A percentile compares a stretch with the other conserved stretches of the same genome.
Conservation (phyloP, 1,140 invertebrate species). For the Papilio aristodemus region DNA sequence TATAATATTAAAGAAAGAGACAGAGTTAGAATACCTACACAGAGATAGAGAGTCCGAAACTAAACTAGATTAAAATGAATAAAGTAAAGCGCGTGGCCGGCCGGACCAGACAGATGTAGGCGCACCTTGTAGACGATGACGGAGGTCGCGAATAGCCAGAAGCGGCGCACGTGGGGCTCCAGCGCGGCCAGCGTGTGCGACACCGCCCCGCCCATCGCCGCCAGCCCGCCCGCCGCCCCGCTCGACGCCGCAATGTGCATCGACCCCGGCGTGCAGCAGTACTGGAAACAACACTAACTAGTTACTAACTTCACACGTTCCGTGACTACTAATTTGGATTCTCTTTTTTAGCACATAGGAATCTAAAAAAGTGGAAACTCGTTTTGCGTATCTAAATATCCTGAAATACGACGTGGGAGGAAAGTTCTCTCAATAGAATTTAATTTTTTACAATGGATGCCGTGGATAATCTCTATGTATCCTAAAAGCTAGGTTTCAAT, state of each 20-base stretch:
- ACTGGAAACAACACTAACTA: slow-evolving; percentile 33
- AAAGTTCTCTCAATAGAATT: not conserved
- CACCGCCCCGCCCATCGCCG: slow-evolving; percentile 80
- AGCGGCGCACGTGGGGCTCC: slow-evolving; percentile 84
- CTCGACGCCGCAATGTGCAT: slow-evolving; percentile 54
- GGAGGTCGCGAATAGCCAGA: slow-evolving; percentile 96
- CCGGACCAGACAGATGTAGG: too few species aligned
- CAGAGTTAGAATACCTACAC: too few species aligned
- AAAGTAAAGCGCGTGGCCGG: too few species aligned
- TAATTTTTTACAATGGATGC: not conserved
- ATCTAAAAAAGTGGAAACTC: not conserved
- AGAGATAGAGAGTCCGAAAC: too few species aligned
- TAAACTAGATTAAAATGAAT: too few species aligned
- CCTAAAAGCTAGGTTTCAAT: too few species aligned
- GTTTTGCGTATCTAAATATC: too few species aligned
- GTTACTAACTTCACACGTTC: too few species aligned
- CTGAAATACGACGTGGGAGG: too few species aligned
- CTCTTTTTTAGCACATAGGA: too few species aligned
- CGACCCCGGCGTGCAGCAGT: slow-evolving; percentile 43
- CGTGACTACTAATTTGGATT: too few species aligned
- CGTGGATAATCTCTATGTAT: not conserved
- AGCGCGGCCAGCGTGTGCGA: slow-evolving; percentile 61
- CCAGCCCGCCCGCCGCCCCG: slow-evolving; percentile 80
- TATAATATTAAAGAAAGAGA: too few species aligned
- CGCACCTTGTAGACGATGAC: slow-evolving; percentile 97